Base-by-base conservation (phyloP, 2,888 invertebrate species). In the Chymomyza caudatula region DNA sequence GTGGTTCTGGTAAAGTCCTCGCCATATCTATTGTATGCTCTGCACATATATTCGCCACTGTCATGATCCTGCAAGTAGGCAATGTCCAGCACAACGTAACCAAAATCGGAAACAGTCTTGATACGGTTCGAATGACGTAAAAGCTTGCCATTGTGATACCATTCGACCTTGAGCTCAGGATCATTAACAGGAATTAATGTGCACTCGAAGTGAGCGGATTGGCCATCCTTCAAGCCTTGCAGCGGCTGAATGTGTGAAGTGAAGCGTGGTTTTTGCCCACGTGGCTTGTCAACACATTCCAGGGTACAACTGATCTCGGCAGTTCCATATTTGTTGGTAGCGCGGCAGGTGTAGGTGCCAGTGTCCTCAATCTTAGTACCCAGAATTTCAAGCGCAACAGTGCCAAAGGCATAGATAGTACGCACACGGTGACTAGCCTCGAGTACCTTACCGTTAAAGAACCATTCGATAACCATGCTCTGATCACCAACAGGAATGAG, bases 331-430 rank as follows among this genome's bases (percentile, higher is more conserved):
- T 94, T 95, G 89, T 97, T 97, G 0, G 95, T 96, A 2, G 97
- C 97, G 69, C 94, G 93, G 89, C 97, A 97, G 0, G 95, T 95
- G 88, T 97, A 97, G 25, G 93, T 94, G 49, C 98, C 98, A 23
- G 96, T 95, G 90, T 99, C 99, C 89, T 96, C 95, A 65, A 95
- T 95, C 88, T 97, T 97, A 0, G 97, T 97, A 70, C 98, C 98
- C 19, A 97, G 92, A 78, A 99, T 96, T 92, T 99, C 99, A 49
- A 99, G 92, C 51, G 98, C 97, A 20, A 98, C 98, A 94, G 97
- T 98, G 61, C 99, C 99, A 89, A 99, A 98, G 15, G 98, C 98
- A 88, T 98, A 96, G 13, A 98, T 97, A 11, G 98, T 98, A 87
- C 97, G 93, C 68, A 95, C 95, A 71, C 98, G 94, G 89, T 97